Conservation (phyloP, 2,888 invertebrate genomes). For the Alloscopus bannaensis region DNA sequence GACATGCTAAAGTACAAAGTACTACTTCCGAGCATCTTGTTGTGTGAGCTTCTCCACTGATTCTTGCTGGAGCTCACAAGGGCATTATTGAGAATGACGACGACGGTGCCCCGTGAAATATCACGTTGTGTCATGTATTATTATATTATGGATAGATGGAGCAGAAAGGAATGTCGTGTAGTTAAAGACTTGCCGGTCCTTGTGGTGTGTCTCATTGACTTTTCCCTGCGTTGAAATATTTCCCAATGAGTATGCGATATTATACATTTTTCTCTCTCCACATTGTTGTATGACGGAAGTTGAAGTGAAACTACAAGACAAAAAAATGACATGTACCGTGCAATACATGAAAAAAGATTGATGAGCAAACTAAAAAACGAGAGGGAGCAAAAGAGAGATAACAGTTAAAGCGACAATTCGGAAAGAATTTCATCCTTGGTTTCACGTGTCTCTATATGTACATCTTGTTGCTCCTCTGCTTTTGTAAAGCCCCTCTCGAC, state of each 20-base stretch:
- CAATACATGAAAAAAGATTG: conserved; percentile 12
- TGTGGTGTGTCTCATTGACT: conserved; percentile 5
- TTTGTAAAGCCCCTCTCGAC: no score
- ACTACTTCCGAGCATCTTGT: no score
- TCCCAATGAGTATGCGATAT: conserved; percentile 12
- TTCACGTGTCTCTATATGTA: no score
- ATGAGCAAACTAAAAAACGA: conserved; percentile 1
- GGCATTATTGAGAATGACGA: no score
- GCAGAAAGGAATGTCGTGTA: conserved; percentile 17
- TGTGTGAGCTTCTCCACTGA: no score
- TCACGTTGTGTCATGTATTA: no score
- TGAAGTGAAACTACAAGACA: neutral
- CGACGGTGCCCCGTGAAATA: no score
- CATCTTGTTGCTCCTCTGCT: neutral
- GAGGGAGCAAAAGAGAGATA: neutral
- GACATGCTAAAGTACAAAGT: no score
- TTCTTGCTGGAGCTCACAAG: no score
- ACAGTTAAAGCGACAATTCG: conserved; percentile 10
- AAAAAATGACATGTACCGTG: conserved; percentile 17
- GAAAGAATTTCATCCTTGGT: conserved; percentile 12
- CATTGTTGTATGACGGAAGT: conserved; percentile 14
- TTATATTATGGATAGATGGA: conserved; percentile 17
- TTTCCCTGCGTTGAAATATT: conserved; percentile 28
- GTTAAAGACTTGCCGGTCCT: neutral
- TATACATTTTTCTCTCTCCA: no score